Conservation (phyloP, 2,797 vertebrate genomes). For the Melanotaenia nigrans region DNA sequence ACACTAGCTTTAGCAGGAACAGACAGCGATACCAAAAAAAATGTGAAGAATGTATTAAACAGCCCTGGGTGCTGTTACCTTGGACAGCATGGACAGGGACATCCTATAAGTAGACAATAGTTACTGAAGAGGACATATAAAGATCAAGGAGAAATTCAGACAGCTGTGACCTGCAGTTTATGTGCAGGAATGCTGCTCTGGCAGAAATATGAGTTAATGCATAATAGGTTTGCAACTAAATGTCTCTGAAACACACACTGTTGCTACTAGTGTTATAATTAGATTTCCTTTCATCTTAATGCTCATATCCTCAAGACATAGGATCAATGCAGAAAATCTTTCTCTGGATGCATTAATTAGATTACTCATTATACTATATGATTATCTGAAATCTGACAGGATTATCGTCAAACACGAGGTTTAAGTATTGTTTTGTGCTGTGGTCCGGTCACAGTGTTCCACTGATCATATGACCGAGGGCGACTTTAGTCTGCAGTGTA, state of each 20-base stretch:
- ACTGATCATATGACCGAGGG: constrained; percentile 49
- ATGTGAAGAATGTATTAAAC: constrained; percentile 71
- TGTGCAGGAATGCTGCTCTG: constrained; percentile 29
- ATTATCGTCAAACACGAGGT: constrained; percentile 51
- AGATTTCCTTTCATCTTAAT: constrained; percentile 14
- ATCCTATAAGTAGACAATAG: constrained; percentile 49
- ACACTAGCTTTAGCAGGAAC: constrained; percentile 41
- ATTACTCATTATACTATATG: neutral
- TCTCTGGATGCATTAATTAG: neutral
- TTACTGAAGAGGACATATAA: constrained; percentile 17
- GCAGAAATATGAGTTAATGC: constrained; percentile 14
- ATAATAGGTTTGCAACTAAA: constrained; percentile 12
- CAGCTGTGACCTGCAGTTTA: constrained; percentile 43
- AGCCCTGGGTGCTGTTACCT: constrained; percentile 70
- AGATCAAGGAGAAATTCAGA: constrained; percentile 37
- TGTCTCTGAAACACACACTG: constrained; percentile 2
- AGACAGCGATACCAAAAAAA: constrained; percentile 56
- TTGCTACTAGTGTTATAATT: constrained; percentile 5
- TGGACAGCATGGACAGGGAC: constrained; percentile 41
- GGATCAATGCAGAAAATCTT: neutral
- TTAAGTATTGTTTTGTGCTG: constrained; percentile 46
- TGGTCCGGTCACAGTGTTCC: constrained; percentile 44
- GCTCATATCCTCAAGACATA: neutral
- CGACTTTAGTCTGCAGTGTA: constrained; percentile 14
- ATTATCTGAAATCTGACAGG: constrained; percentile 48